These are phyloP conservation scores for Synanthedon andrenaeformis DNA, from an alignment of 2,888 invertebrate genomes.

Conservation along the genomic window DNA sequence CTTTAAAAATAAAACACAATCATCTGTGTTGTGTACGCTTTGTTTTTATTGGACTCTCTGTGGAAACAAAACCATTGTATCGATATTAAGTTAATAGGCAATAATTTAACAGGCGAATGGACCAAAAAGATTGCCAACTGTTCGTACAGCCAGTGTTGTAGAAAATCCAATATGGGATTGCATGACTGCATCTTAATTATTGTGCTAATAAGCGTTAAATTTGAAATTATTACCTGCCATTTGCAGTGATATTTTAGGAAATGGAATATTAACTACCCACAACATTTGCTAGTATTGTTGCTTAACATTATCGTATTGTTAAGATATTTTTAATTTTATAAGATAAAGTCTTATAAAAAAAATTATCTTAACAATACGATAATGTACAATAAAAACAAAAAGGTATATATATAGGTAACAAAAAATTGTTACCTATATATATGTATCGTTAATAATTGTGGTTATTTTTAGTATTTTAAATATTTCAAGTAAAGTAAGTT, in stretches of 20 bases:
- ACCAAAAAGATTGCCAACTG: slow-evolving; percentile 23
- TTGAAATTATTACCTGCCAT: neutral
- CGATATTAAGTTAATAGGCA: slow-evolving; percentile 21
- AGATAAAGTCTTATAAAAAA: too few species aligned
- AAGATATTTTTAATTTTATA: too few species aligned
- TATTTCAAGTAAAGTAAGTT: too few species aligned
- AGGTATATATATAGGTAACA: too few species aligned
- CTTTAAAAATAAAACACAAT: slow-evolving; percentile 17
- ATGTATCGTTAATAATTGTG: too few species aligned
- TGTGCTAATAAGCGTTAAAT: neutral
- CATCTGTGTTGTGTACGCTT: slow-evolving; percentile 8
- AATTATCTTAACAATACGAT: too few species aligned
- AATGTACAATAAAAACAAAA: too few species aligned
- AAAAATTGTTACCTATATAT: too few species aligned
- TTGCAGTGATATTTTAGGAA: neutral
- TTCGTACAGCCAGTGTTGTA: slow-evolving; percentile 14
- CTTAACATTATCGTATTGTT: too few species aligned
- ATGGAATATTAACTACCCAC: neutral
- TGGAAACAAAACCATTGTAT: slow-evolving; percentile 28
- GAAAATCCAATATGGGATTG: neutral
- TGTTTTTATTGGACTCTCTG: slow-evolving; percentile 5
- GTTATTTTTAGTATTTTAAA: too few species aligned
- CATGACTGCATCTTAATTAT: neutral
- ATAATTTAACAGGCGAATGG: slow-evolving; percentile 28
- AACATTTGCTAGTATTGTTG: neutral